These are phyloP conservation scores for Silurus aristotelis DNA, from an alignment of 2,797 vertebrate genomes.

Conservation along the genomic window DNA sequence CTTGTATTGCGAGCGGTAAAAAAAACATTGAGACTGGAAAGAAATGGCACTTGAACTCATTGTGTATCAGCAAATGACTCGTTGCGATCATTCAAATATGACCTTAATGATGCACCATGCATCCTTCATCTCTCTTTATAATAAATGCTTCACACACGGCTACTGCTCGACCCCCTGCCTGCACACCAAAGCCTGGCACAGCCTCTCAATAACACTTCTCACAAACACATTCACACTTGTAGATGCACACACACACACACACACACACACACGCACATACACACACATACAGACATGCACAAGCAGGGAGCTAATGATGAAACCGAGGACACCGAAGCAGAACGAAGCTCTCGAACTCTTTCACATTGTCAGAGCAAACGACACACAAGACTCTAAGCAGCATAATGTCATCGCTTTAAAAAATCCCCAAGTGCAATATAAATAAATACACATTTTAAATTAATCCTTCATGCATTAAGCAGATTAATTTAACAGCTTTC, in stretches of 20 bases:
- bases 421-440: slow-evolving; percentile 27
- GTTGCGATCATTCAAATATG: slow-evolving; percentile 1
- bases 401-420: background rate
- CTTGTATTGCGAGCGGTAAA: background rate
- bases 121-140: slow-evolving; percentile 17
- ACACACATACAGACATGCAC: background rate
- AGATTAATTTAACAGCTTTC: slow-evolving; percentile 40
- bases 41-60: background rate
- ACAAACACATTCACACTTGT: slow-evolving; percentile 21
- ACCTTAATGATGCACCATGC: background rate
- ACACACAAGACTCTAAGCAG: slow-evolving; percentile 24
- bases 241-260: slow-evolving; percentile 13
- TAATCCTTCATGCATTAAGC: slow-evolving; percentile 25
- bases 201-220: slow-evolving; percentile 19
- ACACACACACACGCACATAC: slow-evolving; percentile 19
- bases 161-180: slow-evolving; percentile 47
- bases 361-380: slow-evolving; percentile 19
- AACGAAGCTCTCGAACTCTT: slow-evolving; percentile 33
- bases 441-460: background rate
- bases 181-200: slow-evolving; percentile 22
- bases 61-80: background rate
- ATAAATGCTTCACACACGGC: slow-evolving; percentile 37
- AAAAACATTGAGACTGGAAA: background rate
- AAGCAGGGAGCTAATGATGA: slow-evolving; percentile 41
- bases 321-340: slow-evolving; percentile 35